A percentile compares a stretch with the other conserved stretches of the same genome.
Conservation (phyloP, 2,113 vertebrate species). For the Rhabdomys dilectus region DNA sequence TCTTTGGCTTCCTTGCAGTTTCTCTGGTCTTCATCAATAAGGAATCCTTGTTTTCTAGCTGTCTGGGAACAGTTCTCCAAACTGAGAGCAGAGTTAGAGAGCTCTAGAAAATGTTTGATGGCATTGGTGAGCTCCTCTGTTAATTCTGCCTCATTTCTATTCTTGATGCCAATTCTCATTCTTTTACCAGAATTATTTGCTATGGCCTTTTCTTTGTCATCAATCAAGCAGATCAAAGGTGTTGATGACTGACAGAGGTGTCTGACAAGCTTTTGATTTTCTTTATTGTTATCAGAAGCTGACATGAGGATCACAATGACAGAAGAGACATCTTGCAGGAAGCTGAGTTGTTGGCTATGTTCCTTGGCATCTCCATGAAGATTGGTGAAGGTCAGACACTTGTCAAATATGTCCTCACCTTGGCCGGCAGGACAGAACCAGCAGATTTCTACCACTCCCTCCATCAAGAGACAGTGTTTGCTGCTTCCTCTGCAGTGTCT, state of each 20-base stretch:
- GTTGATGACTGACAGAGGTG: conserved; percentile 70
- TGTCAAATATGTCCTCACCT: conserved; percentile 83
- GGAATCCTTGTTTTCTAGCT: conserved; percentile 75
- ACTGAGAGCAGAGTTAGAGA: conserved; percentile 51
- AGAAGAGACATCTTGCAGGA: conserved; percentile 83
- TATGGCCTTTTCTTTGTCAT: conserved; percentile 55
- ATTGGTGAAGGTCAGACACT: conserved; percentile 87
- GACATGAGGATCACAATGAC: conserved; percentile 85
- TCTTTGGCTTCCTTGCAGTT: conserved; percentile 79
- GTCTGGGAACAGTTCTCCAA: conserved; percentile 73
- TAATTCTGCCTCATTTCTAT: conserved; percentile 85
- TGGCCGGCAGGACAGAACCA: conserved; percentile 87
- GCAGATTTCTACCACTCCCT: conserved; percentile 86
- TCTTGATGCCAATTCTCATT: conserved; percentile 81
- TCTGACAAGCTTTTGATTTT: conserved; percentile 52
- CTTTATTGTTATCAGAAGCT: conserved; percentile 63
- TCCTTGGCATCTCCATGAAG: conserved; percentile 85
- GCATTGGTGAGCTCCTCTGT: conserved; percentile 75
- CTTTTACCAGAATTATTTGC: conserved; percentile 1
- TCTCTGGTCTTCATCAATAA: conserved; percentile 83
- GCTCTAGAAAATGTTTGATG: conserved; percentile 72
- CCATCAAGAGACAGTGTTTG: conserved; percentile 84
- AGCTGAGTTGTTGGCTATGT: conserved; percentile 76
- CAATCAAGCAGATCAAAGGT: conserved; percentile 82
- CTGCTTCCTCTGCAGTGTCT: conserved; percentile 85